A percentile compares a stretch with the other conserved stretches of the same genome.
These are phyloP conservation scores for Isoperla grammatica DNA, from an alignment of 2,888 invertebrate species.

Conservation along the genomic window DNA sequence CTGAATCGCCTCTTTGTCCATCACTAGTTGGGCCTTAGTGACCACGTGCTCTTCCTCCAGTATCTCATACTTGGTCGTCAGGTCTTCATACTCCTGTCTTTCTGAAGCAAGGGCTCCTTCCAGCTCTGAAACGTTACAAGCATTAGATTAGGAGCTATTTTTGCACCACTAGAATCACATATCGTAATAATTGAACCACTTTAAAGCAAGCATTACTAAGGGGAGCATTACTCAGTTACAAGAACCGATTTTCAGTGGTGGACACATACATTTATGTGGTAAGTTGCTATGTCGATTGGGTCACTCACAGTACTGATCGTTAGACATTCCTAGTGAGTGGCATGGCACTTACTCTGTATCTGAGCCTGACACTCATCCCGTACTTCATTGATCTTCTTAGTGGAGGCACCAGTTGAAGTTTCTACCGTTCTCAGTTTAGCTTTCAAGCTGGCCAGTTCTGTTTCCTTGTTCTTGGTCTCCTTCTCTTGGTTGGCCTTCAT, in stretches of 20 bases:
- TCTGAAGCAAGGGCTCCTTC: conserved; percentile 62
- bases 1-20: conserved; percentile 74
- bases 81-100: conserved; percentile 68
- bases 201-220: too few relatives aligned
- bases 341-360: conserved; percentile 61
- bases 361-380: conserved; percentile 61
- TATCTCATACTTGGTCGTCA: conserved; percentile 76
- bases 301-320: too few relatives aligned
- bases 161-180: too few relatives aligned
- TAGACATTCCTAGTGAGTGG: too few relatives aligned
- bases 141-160: conserved; percentile 9
- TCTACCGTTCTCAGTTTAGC: conserved; percentile 64
- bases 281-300: too few relatives aligned
- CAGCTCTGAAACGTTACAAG: conserved; percentile 49
- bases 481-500: conserved; percentile 63
- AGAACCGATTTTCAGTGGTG: too few relatives aligned
- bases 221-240: too few relatives aligned
- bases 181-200: too few relatives aligned
- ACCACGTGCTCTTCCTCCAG: conserved; percentile 80
- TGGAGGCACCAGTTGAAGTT: conserved; percentile 54
- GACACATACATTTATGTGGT: too few relatives aligned
- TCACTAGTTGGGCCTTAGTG: conserved; percentile 72
- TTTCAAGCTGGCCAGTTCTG: conserved; percentile 69
- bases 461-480: conserved; percentile 70
- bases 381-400: conserved; percentile 59